A percentile compares a stretch with the other conserved stretches of the same genome.
These are phyloP conservation scores for Zapornia atra DNA, from an alignment of 2,113 vertebrate genomes.

Conservation along the genomic window DNA sequence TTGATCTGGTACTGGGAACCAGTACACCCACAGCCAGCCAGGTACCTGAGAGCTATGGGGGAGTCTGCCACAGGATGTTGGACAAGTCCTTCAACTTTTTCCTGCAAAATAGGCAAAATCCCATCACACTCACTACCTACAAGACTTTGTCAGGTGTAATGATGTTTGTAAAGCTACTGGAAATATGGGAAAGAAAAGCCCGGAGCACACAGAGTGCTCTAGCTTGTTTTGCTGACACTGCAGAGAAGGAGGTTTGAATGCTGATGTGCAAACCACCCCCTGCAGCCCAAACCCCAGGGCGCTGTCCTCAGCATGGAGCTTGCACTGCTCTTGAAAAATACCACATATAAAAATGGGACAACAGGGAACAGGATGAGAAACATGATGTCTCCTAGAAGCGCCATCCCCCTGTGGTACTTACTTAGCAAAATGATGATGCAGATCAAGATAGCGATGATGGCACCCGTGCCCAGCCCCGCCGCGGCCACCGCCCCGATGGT, in stretches of 20 bases:
- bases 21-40: background rate
- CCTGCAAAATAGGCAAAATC: background rate
- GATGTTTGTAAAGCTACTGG: background rate
- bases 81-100: background rate
- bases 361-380: background rate
- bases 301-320: background rate
- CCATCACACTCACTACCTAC: background rate
- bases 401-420: constrained; percentile 67
- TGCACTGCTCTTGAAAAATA: background rate
- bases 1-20: background rate
- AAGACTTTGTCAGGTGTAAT: background rate
- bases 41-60: background rate
- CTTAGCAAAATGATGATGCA: constrained; percentile 93
- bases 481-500: constrained; percentile 88
- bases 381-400: rapidly evolving
- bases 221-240: background rate
- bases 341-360: rapidly evolving
- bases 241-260: background rate
- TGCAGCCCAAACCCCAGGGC: background rate
- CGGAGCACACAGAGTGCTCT: rapidly evolving
- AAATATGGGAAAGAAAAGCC: background rate
- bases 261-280: background rate
- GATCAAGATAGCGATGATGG: constrained; percentile 93
- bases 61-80: background rate
- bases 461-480: constrained; percentile 89